phyloP scores from a whole-genome alignment of 2,888 invertebrate genomes.

The Macrosoma leucophasiata region DNA sequence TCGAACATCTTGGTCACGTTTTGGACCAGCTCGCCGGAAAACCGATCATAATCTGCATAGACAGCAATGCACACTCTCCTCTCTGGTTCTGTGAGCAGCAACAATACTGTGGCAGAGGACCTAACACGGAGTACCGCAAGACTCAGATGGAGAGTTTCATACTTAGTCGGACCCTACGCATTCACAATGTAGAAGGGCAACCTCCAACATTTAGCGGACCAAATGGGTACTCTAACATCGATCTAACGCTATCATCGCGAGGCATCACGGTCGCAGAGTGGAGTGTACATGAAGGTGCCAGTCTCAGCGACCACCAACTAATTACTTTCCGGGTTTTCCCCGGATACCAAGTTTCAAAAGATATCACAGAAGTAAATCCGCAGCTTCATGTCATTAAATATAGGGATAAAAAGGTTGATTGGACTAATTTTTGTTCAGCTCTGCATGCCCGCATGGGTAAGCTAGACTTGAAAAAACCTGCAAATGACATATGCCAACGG shows the following conservation, averaged over 20 bases:
- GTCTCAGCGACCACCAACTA: constrained; percentile 25
- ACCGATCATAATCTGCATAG: constrained; percentile 18
- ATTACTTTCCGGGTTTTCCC: constrained; percentile 10
- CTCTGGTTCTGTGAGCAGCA: constrained; percentile 14
- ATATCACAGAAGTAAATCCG: neutral
- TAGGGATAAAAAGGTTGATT: constrained; percentile 4
- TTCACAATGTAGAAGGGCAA: constrained; percentile 10
- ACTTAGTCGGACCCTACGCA: neutral
- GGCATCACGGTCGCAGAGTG: neutral
- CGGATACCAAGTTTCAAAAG: neutral
- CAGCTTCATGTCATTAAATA: too few relatives aligned
- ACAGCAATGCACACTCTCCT: constrained; percentile 21
- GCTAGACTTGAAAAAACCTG: constrained; percentile 14
- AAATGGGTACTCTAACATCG: constrained; percentile 15
- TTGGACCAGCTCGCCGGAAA: constrained; percentile 17
- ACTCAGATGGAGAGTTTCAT: constrained; percentile 17
- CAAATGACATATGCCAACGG: neutral
- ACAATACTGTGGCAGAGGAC: constrained; percentile 14
- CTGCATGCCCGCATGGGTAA: constrained; percentile 6
- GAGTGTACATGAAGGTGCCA: constrained; percentile 11
- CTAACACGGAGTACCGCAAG: constrained; percentile 7
- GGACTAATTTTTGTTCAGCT: neutral
- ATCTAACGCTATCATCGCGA: constrained; percentile 8
- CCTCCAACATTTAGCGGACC: constrained; percentile 13
- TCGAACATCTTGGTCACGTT: constrained; percentile 6